Percentiles rank a stretch among this genome's conserved stretches.
Conservation (phyloP, 2,888 invertebrate genomes). For the Agrilus biguttatus region DNA sequence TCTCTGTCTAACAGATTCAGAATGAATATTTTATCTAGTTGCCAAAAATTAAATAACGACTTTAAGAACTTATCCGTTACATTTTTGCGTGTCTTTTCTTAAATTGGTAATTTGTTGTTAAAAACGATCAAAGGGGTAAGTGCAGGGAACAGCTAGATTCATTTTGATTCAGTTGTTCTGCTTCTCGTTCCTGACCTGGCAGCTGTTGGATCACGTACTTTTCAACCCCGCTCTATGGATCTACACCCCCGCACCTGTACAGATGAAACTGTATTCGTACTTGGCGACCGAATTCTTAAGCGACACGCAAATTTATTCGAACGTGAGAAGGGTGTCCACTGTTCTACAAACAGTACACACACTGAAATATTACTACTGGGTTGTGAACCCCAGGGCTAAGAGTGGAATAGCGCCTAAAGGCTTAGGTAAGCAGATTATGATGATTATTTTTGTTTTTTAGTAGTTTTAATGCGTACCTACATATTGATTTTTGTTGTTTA, state of each 20-base stretch:
- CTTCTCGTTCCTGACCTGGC: conserved; percentile 82
- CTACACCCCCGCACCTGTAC: conserved; percentile 91
- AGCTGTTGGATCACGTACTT: conserved; percentile 96
- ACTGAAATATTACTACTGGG: conserved; percentile 98
- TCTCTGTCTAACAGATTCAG: too few species aligned
- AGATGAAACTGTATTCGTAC: conserved; percentile 91
- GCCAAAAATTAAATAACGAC: conserved; percentile 15
- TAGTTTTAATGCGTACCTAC: background rate
- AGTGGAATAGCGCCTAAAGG: conserved; percentile 94
- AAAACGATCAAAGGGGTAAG: conserved; percentile 28
- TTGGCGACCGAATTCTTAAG: conserved; percentile 97
- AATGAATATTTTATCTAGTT: background rate
- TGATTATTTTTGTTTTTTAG: background rate
- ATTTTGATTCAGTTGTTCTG: conserved; percentile 73
- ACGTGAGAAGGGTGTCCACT: conserved; percentile 90
- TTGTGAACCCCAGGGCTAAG: conserved; percentile 86
- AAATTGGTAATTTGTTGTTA: conserved; percentile 2
- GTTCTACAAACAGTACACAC: conserved; percentile 97
- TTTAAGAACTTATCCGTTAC: conserved; percentile 24
- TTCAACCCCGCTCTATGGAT: conserved; percentile 99
- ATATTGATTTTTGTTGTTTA: conserved; percentile 29
- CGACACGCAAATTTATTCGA: conserved; percentile 94
- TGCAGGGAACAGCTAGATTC: conserved; percentile 39
- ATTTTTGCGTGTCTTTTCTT: conserved; percentile 10
- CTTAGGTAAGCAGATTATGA: conserved; percentile 50